phyloP scores from a whole-genome alignment of 1,140 invertebrate genomes.

The Fopius arisanus region DNA sequence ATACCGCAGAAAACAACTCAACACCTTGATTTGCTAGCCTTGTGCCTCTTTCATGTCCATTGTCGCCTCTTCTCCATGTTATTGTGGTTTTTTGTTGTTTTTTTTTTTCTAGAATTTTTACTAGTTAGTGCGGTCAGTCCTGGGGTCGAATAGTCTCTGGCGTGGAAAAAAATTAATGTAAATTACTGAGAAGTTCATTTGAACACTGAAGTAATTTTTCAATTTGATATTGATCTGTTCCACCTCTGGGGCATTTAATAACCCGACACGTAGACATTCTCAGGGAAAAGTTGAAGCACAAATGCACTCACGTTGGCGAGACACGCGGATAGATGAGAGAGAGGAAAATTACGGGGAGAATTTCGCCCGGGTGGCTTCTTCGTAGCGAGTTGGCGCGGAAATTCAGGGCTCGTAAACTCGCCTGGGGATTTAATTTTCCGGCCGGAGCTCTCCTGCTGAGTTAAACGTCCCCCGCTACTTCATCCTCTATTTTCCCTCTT shows the following conservation, averaged over 20 bases:
- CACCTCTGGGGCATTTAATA: background rate
- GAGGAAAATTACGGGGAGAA: constrained; percentile 16
- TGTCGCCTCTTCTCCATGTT: background rate
- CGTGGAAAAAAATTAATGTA: no score
- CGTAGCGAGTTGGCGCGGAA: background rate
- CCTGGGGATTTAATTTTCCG: constrained; percentile 29
- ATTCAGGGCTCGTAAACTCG: constrained; percentile 24
- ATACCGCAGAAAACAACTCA: background rate
- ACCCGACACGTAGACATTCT: background rate
- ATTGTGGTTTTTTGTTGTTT: background rate
- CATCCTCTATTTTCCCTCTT: background rate
- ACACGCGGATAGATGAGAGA: background rate
- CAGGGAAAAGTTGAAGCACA: background rate
- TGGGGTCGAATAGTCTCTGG: background rate
- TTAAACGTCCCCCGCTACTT: background rate
- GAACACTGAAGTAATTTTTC: background rate
- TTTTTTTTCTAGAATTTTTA: no score
- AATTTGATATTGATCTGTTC: background rate
- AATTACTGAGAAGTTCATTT: background rate
- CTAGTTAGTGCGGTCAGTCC: background rate
- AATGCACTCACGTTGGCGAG: background rate
- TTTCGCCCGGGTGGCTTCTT: constrained; percentile 9
- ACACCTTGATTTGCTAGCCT: background rate
- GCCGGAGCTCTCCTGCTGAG: background rate
- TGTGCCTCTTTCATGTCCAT: background rate